These are phyloP conservation scores for Nyctibius bracteatus DNA, from an alignment of 2,113 vertebrate genomes.

Conservation along the genomic window DNA sequence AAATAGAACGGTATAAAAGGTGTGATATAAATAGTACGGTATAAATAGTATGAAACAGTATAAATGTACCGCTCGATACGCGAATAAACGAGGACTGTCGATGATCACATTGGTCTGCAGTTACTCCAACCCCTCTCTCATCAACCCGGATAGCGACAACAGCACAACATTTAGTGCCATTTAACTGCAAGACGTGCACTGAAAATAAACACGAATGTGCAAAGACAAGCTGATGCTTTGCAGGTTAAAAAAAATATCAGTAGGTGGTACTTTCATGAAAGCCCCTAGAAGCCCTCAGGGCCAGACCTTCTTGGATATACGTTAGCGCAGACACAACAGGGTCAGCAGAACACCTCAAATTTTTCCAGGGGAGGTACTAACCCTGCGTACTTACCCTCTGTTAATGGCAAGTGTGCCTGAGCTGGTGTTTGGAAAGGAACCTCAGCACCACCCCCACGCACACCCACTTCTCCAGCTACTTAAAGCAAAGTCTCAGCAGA, in stretches of 20 bases:
- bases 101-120: too few species aligned
- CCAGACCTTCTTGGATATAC: neutral
- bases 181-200: neutral
- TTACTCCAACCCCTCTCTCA: too few species aligned
- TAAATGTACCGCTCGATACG: too few species aligned
- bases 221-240: neutral
- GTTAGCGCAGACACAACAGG: neutral
- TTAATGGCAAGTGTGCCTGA: accelerated
- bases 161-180: neutral
- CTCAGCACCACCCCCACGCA: neutral
- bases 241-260: neutral
- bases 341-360: neutral
- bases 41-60: too few species aligned
- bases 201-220: neutral
- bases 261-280: neutral
- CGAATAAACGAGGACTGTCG: too few species aligned
- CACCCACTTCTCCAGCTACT: neutral
- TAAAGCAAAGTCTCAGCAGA: neutral
- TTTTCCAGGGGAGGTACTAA: neutral
- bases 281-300: neutral
- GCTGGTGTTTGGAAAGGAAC: neutral
- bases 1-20: too few species aligned
- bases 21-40: too few species aligned
- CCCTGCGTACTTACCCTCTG: neutral
- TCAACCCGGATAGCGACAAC: too few species aligned